These are phyloP conservation scores for Rhabdomys pumilio DNA, from an alignment of 2,797 vertebrate species.

Conservation along the genomic window DNA sequence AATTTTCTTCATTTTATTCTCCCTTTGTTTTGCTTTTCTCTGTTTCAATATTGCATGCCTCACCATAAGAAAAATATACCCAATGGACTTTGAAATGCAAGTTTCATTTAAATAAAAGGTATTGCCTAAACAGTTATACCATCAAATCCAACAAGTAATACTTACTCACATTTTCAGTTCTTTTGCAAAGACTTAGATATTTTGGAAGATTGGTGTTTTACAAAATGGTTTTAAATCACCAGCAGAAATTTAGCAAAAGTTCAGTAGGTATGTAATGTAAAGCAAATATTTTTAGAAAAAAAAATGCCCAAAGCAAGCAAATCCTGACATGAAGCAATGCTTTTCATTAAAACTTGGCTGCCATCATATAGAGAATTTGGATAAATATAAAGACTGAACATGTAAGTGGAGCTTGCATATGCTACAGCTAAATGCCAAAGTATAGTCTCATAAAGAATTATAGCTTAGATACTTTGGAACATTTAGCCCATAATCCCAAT, in stretches of 20 bases:
- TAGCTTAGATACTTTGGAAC: constrained; percentile 77
- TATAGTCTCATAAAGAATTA: constrained; percentile 81
- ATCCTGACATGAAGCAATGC: constrained; percentile 66
- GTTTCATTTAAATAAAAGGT: not conserved
- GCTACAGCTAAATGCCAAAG: constrained; percentile 80
- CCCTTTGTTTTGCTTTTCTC: constrained; percentile 39
- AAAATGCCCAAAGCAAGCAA: constrained; percentile 37
- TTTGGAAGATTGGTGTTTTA: constrained; percentile 57
- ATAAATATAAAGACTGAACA: constrained; percentile 70
- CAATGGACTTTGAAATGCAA: constrained; percentile 32
- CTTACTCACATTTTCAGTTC: not conserved
- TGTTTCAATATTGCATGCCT: constrained; percentile 4
- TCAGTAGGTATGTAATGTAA: constrained; percentile 73
- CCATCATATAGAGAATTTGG: constrained; percentile 62
- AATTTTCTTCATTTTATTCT: not conserved
- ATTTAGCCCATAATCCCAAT: constrained; percentile 82
- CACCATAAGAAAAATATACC: not conserved
- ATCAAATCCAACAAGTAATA: constrained; percentile 39
- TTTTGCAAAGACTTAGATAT: not conserved
- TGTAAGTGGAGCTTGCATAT: constrained; percentile 77
- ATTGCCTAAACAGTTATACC: not conserved
- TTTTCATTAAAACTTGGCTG: constrained; percentile 79
- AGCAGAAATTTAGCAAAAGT: constrained; percentile 77
- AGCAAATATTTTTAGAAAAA: constrained; percentile 46
- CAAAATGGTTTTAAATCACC: constrained; percentile 61